Evolutionary conservation across 2,797 vertebrate genomes (phyloP), one percentile per base, ranked within the genome.

Genomic region (Sarcophilus harrisii): DNA sequence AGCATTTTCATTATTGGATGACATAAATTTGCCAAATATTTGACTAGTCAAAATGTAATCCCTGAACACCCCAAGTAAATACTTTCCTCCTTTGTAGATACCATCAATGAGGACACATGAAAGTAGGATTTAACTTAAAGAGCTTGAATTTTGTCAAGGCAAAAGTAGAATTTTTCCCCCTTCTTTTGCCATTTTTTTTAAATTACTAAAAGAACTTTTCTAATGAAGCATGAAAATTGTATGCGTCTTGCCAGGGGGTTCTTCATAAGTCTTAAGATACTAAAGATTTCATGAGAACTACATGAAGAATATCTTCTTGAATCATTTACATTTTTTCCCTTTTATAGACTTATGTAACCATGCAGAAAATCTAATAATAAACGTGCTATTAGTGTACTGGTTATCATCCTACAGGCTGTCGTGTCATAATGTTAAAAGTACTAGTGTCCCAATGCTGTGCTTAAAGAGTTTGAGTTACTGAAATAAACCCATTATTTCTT

Each of bases 361-460:
- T 98, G 98, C 98, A 99, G 98, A 99, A 99, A 99, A 99, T 99
- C 98, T 99, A 99, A 99, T 98, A 98, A 99, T 99, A 99, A 98
- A 97, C 98, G 97, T 98, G 98, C 98, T 98, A 97, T 98, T 98
- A 98, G 98, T 96, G 98, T 98, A 95, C 97, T 95, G 24, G 96
- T 98, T 97, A 97, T 98, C 97, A 96, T 98, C 95, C 98, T 95
- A 95, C 97, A 98, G 98, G 96, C 98, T 92, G 97, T 97, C 90
- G 92, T 96, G 96, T 98, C 94, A 62, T 90, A 91, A 97, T 98
- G 97, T 97, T 96, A 95, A 97, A 95, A 97, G 97, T 96, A 95
- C 98, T 59, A 73, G 91, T 96, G 93, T 95, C 98, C 98, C 96
- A 95, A 95, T 94, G 96, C 96, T 97, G 96, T 96, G 96, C 95